Evolutionary conservation across 2,888 invertebrate species (phyloP).

Genomic region (Kryphioiulus occultus): DNA sequence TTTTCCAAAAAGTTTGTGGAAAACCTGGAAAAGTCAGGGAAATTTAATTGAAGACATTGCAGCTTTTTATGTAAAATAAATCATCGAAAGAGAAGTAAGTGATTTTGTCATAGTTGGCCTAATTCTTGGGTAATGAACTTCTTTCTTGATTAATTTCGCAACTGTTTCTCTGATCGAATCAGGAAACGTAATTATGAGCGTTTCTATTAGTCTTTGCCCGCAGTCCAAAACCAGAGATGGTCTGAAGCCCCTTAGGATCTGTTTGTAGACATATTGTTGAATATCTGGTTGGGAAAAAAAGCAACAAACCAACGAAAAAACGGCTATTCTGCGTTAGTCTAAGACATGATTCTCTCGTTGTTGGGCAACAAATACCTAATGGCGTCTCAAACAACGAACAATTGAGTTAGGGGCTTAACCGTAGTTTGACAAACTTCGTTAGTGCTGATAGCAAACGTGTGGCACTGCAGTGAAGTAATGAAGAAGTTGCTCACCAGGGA

Average conservation of each 20-base stretch:
- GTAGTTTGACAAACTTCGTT: slow-evolving; percentile 5
- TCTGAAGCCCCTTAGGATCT: background rate
- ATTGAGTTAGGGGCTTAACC: background rate
- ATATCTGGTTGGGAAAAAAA: background rate
- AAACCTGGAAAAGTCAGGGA: too few relatives aligned
- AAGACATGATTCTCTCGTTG: background rate
- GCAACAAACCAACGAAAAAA: background rate
- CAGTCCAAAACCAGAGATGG: background rate
- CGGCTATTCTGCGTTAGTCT: background rate
- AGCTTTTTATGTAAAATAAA: background rate
- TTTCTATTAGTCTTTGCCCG: background rate
- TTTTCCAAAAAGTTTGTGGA: too few relatives aligned
- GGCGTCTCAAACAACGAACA: background rate
- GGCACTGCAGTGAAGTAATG: background rate
- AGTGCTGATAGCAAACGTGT: background rate
- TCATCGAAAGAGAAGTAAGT: background rate
- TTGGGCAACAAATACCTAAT: background rate
- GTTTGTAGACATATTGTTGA: slow-evolving; percentile 5
- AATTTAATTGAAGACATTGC: too few relatives aligned
- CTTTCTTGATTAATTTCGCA: background rate
- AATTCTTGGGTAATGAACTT: background rate
- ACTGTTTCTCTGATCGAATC: background rate
- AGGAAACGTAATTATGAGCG: background rate
- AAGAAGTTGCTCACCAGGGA: too few relatives aligned
- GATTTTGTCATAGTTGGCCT: background rate